Evolutionary conservation across 1,140 invertebrate species (phyloP).

Genomic region (Penaeus japonicus): DNA sequence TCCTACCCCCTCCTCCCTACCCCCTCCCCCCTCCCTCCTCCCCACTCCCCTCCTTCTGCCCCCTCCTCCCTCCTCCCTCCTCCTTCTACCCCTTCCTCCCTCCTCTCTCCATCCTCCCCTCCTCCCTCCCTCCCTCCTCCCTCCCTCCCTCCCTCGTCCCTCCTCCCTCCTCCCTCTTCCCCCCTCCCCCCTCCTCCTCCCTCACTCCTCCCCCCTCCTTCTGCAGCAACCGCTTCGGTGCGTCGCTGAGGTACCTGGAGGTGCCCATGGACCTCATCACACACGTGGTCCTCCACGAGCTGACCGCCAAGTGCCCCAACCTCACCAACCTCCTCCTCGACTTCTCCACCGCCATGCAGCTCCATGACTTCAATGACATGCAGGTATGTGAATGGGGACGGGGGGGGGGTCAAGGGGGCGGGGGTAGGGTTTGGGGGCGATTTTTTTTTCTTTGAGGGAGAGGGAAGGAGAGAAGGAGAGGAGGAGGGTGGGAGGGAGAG

Average conservation of each 20-base stretch:
- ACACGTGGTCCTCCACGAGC: constrained; percentile 94
- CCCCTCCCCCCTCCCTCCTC: no score
- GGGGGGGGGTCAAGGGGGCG: no score
- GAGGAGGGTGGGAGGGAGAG: no score
- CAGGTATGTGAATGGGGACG: constrained; percentile 69
- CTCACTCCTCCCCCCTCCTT: constrained; percentile 45
- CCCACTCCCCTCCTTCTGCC: no score
- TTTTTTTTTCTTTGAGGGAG: neutral
- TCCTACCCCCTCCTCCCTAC: no score
- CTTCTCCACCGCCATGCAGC: constrained; percentile 97
- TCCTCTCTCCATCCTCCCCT: no score
- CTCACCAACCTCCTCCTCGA: constrained; percentile 97
- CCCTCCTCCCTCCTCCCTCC: no score
- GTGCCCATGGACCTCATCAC: constrained; percentile 98
- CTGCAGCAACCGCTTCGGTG: constrained; percentile 82
- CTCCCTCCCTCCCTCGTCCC: neutral
- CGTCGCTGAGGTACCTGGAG: constrained; percentile 93
- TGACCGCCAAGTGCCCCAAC: constrained; percentile 96
- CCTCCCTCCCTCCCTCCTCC: no score
- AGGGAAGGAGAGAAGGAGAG: no score
- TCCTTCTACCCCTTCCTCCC: no score
- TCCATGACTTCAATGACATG: constrained; percentile 99
- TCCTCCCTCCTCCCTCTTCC: neutral
- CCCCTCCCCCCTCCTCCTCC: neutral
- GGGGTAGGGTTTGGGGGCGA: no score